Evolutionary conservation across 2,888 invertebrate species (phyloP), one percentile per base, ranked within the genome.

Genomic region (Epinotia nisella): DNA sequence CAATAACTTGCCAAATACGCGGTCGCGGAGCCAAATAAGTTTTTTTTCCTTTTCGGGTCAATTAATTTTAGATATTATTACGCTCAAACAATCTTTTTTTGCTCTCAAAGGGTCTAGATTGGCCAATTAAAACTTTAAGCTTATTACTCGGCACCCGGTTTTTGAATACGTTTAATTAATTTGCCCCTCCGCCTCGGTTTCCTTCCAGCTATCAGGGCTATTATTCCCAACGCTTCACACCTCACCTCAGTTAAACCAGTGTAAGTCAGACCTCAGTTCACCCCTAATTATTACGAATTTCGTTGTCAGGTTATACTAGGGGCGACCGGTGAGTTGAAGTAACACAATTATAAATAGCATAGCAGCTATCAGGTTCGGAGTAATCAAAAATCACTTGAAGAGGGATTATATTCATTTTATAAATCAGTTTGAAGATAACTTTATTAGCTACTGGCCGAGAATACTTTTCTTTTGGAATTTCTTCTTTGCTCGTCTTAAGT

Each of bases 71-170:
- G 71, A 74, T 75, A 70, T 72, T 74, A 77, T 76, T 77, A 73
- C 67, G 73, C 69, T 65, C 67, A 66, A 75, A 75, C 68, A 70
- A 71, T 75, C 70, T 76, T 75, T 76, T 66, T 75, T 76, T 72
- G 64, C 75, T 61, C 56, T 58, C 68, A 74, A 77, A 74, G 75
- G 75, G 70, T 75, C 75, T 75, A 77, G 71, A 85, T 83, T 80
- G 83, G 74, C 85, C 85, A 85, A 85, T 85, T 85, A 85, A 85
- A 85, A 85, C 82, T 84, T 85, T 82, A 78, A 83, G 82, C 81
- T 81, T 81, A 83, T 84, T 84, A 83, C 80, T 76, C 78, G 76
- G 78, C 79, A 79, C 78, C 61, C 77, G 75, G 81, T 79, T 81
- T 83, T 81, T 83, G 80, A 84, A 84, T 82, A 81, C 80, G 80